Base-by-base conservation (phyloP, 2,888 invertebrate genomes). In the Zaprionus lineosus region DNA sequence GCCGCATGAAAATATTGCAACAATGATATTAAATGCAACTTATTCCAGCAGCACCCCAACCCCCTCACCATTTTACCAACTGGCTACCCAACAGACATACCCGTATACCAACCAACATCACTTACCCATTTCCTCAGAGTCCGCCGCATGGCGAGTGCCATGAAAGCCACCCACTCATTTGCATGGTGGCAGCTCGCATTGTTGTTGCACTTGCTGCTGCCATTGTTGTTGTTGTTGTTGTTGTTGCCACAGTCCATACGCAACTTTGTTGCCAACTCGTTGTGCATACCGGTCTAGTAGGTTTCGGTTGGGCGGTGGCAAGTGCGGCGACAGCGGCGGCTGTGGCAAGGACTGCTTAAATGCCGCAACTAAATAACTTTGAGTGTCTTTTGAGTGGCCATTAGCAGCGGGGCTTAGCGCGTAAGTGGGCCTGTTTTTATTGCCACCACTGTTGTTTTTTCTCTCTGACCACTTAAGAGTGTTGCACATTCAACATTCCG, bases 11-110 rank as follows among this genome's bases (percentile, higher is more conserved):
- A 84, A 83, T 81, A 75, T 68, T 58, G 79, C 79, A 81, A 74
- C 83, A 85, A 85, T 85, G 83, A 79, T 85, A 85, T 85, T 82
- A 83, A 85, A 82, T 74, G 79, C 79, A 81, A 74, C 83, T 83
- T 84, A 79, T 84, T 84, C 73, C 62, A 70, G 58, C 51, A 21
- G 56, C 39, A 33, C 40, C 9, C 26, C 14, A 8, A 15, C 1
- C 9, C 40, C 12, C 14, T 14, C 21, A 11, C 24, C n/a, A 21
- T 2, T 15, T 2, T 46, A 19, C 28, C 37, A n/a, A n/a, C n/a
- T n/a, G n/a, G n/a, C n/a, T n/a, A n/a, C n/a, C n/a, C n/a, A n/a
- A n/a, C n/a, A n/a, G n/a, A n/a, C n/a, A n/a, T n/a, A n/a, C n/a
- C n/a, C n/a, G n/a, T n/a, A n/a, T n/a, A n/a, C n/a, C n/a, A 19